A percentile compares a stretch with the other conserved stretches of the same genome.
phyloP scores from a whole-genome alignment of 2,797 vertebrate species.

The Sphenopsis melanotis region DNA sequence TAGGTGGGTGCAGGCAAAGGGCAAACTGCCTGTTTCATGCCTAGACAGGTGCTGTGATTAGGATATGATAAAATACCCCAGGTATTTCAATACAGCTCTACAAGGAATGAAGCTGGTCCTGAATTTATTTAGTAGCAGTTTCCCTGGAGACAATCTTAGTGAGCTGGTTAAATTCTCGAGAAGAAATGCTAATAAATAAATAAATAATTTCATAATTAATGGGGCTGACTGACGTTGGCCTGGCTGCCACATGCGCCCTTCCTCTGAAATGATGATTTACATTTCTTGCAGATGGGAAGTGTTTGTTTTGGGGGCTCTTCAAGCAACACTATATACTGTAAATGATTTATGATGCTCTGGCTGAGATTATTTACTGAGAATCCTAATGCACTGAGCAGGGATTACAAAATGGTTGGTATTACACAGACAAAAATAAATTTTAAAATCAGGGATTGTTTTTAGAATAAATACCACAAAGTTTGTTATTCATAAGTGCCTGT shows the following conservation, averaged over 20 bases:
- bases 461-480: not conserved
- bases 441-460: not conserved
- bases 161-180: not conserved
- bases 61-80: not conserved
- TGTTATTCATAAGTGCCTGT: not conserved
- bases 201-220: slow-evolving; percentile 27
- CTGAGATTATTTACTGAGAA: slow-evolving; percentile 15
- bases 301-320: slow-evolving; percentile 20
- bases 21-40: not conserved
- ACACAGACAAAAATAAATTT: not conserved
- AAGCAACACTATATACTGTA: not conserved
- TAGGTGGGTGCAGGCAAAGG: not conserved
- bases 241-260: not conserved
- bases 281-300: not conserved
- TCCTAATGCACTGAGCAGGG: not conserved
- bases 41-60: not conserved
- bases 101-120: not conserved
- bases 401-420: not conserved
- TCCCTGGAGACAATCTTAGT: slow-evolving; percentile 2
- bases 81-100: not conserved
- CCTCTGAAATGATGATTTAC: slow-evolving; percentile 44
- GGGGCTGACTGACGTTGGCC: not conserved
- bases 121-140: not conserved
- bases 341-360: slow-evolving; percentile 41
- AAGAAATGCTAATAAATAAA: slow-evolving; percentile 9